Base-by-base conservation (phyloP, 2,888 invertebrate genomes). In the Aradus depressus region DNA sequence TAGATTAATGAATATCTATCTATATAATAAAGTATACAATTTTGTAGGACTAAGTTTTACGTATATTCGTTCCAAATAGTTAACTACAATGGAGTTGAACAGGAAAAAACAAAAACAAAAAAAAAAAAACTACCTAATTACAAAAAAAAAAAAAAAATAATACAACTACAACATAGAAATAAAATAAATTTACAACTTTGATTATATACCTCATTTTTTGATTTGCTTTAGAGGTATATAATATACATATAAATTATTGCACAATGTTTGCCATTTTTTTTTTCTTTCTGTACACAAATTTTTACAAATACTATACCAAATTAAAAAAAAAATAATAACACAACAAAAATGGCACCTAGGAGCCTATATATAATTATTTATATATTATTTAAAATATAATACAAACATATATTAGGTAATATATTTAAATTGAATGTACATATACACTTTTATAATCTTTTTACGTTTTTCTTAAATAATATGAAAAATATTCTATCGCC, bases 11-110 rank as follows among this genome's bases (percentile, higher is more conserved):
- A 26, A 49, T 26, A 41, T 41, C 41, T 49, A 49, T 41, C 39
- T 31, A 31, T 31, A 31, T 10, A 28, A 37, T 41, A 32, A 28
- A 41, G 28, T 41, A 41, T 41, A 39, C 49, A 10, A 10, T 41
- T 39, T 49, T 41, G 39, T 41, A 37, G 35, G 49, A 49, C 49
- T 49, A 49, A 49, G n/a, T 38, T 35, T 49, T 41, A 49, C 49
- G 39, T 49, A 49, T 49, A 49, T 49, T 49, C 49, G 39, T 39
- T 49, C 32, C 49, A 23, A 34, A 38, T 48, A n/a, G n/a, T n/a
- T n/a, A n/a, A n/a, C n/a, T n/a, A n/a, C n/a, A n/a, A n/a, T n/a
- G n/a, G n/a, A n/a, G n/a, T n/a, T n/a, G n/a, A n/a, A n/a, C n/a
- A n/a, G n/a, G n/a, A n/a, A n/a, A n/a, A n/a, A n/a, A n/a, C n/a